These are phyloP conservation scores for Apis mellifera DNA, from an alignment of 1,140 invertebrate genomes.

Conservation along the genomic window DNA sequence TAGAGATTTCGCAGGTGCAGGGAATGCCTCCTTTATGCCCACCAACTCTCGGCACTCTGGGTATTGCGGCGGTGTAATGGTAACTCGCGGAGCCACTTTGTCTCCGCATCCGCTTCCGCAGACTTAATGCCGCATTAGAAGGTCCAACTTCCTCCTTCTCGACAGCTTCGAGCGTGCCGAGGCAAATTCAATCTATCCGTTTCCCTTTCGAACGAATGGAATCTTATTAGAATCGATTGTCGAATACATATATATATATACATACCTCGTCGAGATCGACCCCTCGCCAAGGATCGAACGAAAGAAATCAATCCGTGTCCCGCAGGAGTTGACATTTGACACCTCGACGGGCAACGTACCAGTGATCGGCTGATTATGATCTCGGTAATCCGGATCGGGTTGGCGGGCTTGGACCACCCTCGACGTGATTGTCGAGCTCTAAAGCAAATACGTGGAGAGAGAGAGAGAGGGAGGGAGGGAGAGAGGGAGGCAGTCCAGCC, in stretches of 20 bases:
- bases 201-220: slow-evolving; percentile 14
- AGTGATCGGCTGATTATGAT: slow-evolving; percentile 78
- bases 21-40: slow-evolving; percentile 42
- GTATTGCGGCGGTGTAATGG: slow-evolving; percentile 53
- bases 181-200: slow-evolving; percentile 49
- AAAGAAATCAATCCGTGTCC: slow-evolving; percentile 72
- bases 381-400: slow-evolving; percentile 74
- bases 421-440: slow-evolving; percentile 72
- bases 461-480: too few species aligned
- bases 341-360: slow-evolving; percentile 64
- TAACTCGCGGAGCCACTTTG: slow-evolving; percentile 58
- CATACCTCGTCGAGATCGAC: not conserved
- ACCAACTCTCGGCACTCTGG: slow-evolving; percentile 33
- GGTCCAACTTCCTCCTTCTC: slow-evolving; percentile 39
- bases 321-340: slow-evolving; percentile 76
- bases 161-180: slow-evolving; percentile 17
- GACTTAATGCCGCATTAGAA: slow-evolving; percentile 47
- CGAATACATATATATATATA: not conserved
- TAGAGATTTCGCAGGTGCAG: slow-evolving; percentile 14
- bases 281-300: slow-evolving; percentile 41
- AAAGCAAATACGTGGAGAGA: slow-evolving; percentile 61
- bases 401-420: slow-evolving; percentile 66
- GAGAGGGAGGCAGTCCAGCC: not conserved
- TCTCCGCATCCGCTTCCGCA: slow-evolving; percentile 59
- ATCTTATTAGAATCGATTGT: slow-evolving; percentile 57